Percentiles rank a stretch among this genome's conserved stretches.
phyloP scores from a whole-genome alignment of 2,113 vertebrate genomes.

The Passerina amoena region DNA sequence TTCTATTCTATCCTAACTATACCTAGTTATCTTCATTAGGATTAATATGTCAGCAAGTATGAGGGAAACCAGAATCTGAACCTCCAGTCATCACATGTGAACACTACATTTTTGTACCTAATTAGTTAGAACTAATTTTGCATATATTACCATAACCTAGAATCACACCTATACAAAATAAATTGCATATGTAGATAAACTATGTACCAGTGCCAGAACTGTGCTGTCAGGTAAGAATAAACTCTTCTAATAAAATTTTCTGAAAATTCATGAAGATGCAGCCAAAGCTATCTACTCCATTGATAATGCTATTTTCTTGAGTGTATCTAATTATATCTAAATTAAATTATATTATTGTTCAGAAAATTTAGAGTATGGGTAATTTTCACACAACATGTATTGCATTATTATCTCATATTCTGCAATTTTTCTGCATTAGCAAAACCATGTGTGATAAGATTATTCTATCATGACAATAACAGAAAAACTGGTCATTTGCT shows the following conservation, averaged over 20 bases:
- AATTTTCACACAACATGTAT: not conserved
- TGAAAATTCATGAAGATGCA: not conserved
- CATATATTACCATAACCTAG: not conserved
- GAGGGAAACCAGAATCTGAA: not conserved
- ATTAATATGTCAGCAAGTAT: not conserved
- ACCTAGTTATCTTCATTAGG: not conserved
- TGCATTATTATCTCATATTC: not conserved
- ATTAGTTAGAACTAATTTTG: not conserved
- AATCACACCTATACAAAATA: not conserved
- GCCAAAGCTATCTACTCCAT: not conserved
- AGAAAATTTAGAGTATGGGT: not conserved
- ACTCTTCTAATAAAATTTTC: not conserved
- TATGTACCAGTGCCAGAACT: not conserved
- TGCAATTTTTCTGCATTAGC: not conserved
- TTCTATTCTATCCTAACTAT: not conserved
- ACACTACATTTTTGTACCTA: not conserved
- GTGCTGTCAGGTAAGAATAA: not conserved
- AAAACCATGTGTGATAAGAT: not conserved
- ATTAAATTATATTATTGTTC: not conserved
- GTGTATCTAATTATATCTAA: not conserved
- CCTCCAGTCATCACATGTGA: not conserved
- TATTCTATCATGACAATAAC: not conserved
- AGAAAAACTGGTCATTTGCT: not conserved
- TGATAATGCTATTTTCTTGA: not conserved
- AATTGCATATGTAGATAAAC: not conserved